Conservation (phyloP, 2,797 vertebrate genomes). For the Craterocephalus amniculus region DNA sequence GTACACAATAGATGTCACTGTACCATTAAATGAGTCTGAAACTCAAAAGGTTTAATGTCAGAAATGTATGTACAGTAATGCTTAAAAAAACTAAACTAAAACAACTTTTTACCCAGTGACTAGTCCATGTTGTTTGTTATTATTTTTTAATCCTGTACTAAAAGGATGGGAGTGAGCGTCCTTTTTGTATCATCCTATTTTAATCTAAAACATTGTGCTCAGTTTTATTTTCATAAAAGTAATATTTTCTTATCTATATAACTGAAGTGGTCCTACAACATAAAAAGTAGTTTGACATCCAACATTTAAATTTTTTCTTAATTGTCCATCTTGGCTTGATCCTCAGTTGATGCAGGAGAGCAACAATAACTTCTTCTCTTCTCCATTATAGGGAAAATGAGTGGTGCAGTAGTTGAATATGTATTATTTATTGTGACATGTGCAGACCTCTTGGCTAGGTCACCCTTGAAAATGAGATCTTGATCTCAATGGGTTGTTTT, state of each 20-base stretch:
- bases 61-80: no score
- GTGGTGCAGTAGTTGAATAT: not conserved
- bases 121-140: not conserved
- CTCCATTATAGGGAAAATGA: no score
- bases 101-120: not conserved
- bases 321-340: constrained; percentile 19
- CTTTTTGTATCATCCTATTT: no score
- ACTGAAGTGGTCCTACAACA: not conserved
- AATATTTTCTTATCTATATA: not conserved
- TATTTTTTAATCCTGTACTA: not conserved
- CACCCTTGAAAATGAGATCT: no score
- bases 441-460: no score
- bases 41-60: no score
- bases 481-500: no score
- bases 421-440: no score
- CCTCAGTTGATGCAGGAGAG: constrained; percentile 30
- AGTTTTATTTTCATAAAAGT: not conserved
- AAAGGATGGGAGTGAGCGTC: not conserved
- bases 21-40: no score
- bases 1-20: no score
- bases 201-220: not conserved
- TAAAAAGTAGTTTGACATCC: constrained; percentile 5
- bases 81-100: no score
- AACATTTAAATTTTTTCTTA: constrained; percentile 28
- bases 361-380: no score